Percentiles rank a stretch among this genome's conserved stretches.
These are phyloP conservation scores for Idaea straminata DNA, from an alignment of 2,888 invertebrate species.

Conservation along the genomic window DNA sequence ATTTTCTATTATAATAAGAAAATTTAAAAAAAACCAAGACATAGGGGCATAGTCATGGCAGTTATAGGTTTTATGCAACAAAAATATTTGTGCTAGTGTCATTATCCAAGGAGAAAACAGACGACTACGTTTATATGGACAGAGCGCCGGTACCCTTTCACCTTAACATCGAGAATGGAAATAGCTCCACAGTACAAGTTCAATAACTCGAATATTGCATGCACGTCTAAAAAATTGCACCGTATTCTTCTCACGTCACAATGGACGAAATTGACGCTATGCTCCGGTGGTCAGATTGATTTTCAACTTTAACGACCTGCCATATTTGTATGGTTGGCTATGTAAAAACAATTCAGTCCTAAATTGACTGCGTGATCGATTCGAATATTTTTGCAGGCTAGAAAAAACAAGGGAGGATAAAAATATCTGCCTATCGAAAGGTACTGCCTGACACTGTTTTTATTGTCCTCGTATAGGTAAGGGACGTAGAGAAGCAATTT, in stretches of 20 bases:
- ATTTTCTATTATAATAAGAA: too few relatives aligned
- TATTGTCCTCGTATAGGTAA: not conserved
- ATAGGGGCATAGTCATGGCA: too few relatives aligned
- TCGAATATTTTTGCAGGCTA: slow-evolving; percentile 12
- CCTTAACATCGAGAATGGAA: slow-evolving; percentile 8
- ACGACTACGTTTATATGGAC: too few relatives aligned
- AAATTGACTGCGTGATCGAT: slow-evolving; percentile 22
- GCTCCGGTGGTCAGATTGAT: slow-evolving; percentile 14
- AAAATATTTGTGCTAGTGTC: too few relatives aligned
- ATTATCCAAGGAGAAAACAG: too few relatives aligned
- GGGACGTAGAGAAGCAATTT: too few relatives aligned
- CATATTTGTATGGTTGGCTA: slow-evolving; percentile 6
- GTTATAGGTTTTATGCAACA: too few relatives aligned
- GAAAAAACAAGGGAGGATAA: slow-evolving; percentile 7
- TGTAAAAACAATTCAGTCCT: slow-evolving; percentile 16
- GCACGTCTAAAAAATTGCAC: slow-evolving; percentile 15
- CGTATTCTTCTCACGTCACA: slow-evolving; percentile 14
- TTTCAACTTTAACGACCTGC: slow-evolving; percentile 1
- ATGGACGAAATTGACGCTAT: slow-evolving; percentile 5
- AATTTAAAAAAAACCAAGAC: too few relatives aligned
- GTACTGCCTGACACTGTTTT: not conserved
- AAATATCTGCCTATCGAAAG: not conserved
- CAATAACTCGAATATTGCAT: slow-evolving; percentile 15
- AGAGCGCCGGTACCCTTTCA: too few relatives aligned
- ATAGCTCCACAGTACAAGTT: slow-evolving; percentile 6